Percentiles rank a stretch among this genome's conserved stretches.
Evolutionary conservation across 1,140 invertebrate species (phyloP).

Genomic region (Lordiphosa stackelbergi): DNA sequence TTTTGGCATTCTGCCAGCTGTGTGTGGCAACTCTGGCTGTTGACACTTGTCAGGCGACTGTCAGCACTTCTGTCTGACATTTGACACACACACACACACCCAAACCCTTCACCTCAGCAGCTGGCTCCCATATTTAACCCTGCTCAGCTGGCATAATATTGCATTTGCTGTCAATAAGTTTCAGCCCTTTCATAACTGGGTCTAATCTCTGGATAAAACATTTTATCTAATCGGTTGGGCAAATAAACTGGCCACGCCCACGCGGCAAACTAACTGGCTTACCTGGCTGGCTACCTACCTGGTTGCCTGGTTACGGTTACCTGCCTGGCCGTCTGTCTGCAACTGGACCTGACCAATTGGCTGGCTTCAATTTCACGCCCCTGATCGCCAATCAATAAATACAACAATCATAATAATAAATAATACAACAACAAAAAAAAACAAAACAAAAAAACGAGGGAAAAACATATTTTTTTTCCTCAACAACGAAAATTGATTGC

Average conservation of each 20-base stretch:
- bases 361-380: conserved; percentile 51
- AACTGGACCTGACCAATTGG: conserved; percentile 41
- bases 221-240: conserved; percentile 66
- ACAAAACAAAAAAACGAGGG: conserved; percentile 11
- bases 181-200: conserved; percentile 4
- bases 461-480: conserved; percentile 51
- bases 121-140: conserved; percentile 19
- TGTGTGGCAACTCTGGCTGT: conserved; percentile 51
- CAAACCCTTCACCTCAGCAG: conserved; percentile 46
- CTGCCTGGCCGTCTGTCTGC: conserved; percentile 6
- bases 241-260: conserved; percentile 57
- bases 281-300: background rate
- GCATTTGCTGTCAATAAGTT: conserved; percentile 68
- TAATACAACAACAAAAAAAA: conserved; percentile 14
- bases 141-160: conserved; percentile 55
- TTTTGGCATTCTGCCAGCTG: conserved; percentile 1
- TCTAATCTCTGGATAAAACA: conserved; percentile 35
- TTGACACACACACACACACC: conserved; percentile 59
- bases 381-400: conserved; percentile 68
- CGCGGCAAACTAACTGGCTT: background rate
- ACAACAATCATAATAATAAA: conserved; percentile 36
- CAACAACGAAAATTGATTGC: conserved; percentile 4
- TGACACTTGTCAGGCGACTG: conserved; percentile 70
- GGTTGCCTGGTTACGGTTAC: conserved; percentile 10
- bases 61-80: conserved; percentile 54